These are phyloP conservation scores for Ochotona princeps DNA, from an alignment of 2,113 vertebrate species.

Conservation along the genomic window DNA sequence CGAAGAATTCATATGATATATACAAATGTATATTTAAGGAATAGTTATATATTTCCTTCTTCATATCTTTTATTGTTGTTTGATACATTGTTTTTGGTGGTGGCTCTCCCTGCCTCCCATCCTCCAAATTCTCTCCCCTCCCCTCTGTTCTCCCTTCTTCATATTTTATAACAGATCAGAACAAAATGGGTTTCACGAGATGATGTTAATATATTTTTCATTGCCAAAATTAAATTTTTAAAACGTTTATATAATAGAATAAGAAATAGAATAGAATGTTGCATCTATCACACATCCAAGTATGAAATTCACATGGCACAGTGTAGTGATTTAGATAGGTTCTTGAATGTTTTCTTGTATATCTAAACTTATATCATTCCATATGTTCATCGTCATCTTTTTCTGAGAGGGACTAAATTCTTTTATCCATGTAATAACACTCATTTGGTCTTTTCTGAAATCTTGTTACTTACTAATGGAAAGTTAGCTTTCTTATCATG, in stretches of 20 bases:
- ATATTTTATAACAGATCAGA: not conserved
- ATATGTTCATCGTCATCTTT: not conserved
- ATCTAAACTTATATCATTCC: not conserved
- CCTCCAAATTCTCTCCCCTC: no score
- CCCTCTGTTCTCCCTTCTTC: not conserved
- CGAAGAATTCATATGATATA: not conserved
- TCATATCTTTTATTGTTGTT: not conserved
- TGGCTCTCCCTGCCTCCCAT: no score
- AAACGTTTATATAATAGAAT: not conserved
- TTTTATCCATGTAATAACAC: not conserved
- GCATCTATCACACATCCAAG: not conserved
- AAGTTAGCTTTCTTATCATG: not conserved
- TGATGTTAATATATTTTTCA: not conserved
- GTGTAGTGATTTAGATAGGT: not conserved
- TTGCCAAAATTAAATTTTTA: not conserved
- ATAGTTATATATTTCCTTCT: not conserved
- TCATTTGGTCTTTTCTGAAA: constrained; percentile 14
- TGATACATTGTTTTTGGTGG: no score
- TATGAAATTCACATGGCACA: not conserved
- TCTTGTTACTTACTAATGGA: not conserved
- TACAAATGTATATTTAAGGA: not conserved
- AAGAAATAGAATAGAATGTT: not conserved
- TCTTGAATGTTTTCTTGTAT: not conserved
- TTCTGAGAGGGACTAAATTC: not conserved
- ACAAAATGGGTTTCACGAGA: not conserved